Percentiles rank a stretch among this genome's conserved stretches.
These are phyloP conservation scores for Probaryconus sp. DNA, from an alignment of 1,140 invertebrate species.

Conservation along the genomic window DNA sequence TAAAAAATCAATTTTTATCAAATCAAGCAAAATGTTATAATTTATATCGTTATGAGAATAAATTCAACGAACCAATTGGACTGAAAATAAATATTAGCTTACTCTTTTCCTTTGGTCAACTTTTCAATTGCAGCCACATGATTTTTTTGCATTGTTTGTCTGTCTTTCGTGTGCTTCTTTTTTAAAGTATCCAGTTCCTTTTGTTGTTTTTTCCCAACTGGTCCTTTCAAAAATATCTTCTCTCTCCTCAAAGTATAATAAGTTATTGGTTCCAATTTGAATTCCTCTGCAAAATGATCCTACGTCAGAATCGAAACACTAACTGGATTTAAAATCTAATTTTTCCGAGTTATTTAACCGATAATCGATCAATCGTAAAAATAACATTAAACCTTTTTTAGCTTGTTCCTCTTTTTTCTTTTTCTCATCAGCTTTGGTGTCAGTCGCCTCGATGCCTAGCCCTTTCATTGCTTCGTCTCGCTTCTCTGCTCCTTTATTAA, in stretches of 20 bases:
- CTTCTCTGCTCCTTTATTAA: conserved; percentile 88
- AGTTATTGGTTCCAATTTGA: conserved; percentile 92
- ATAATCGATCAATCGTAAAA: conserved; percentile 23
- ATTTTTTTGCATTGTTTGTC: conserved; percentile 92
- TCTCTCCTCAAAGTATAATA: conserved; percentile 92
- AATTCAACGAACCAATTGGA: too few relatives aligned
- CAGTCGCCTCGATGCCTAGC: conserved; percentile 75
- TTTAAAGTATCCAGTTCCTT: conserved; percentile 95
- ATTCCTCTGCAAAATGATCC: conserved; percentile 74
- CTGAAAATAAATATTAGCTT: too few relatives aligned
- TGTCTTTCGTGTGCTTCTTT: conserved; percentile 96
- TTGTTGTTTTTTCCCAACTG: conserved; percentile 94
- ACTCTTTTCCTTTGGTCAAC: conserved; percentile 94
- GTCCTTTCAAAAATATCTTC: conserved; percentile 87
- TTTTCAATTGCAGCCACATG: conserved; percentile 96
- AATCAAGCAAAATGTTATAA: too few relatives aligned
- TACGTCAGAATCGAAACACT: too few relatives aligned
- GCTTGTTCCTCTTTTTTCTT: conserved; percentile 75
- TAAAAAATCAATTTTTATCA: neutral
- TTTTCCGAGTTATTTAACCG: neutral
- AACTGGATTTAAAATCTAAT: too few relatives aligned
- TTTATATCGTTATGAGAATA: too few relatives aligned
- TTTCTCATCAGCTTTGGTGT: conserved; percentile 72
- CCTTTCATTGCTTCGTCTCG: conserved; percentile 86
- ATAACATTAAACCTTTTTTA: conserved; percentile 53